Base-by-base conservation (phyloP, 2,113 vertebrate genomes). In the Mionectes macconnelli region DNA sequence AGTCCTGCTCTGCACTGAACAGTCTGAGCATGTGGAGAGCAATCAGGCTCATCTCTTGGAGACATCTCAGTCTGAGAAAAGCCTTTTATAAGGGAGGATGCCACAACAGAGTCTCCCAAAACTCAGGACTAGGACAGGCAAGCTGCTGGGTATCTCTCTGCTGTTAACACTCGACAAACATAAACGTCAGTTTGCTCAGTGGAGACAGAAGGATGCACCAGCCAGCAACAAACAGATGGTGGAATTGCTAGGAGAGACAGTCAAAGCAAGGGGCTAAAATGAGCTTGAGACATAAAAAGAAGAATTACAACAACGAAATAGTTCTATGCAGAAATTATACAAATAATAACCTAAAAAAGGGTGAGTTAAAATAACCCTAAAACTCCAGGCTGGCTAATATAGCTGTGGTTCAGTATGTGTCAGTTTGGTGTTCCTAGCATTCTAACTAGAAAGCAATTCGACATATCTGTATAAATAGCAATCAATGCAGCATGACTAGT, bases 191-290 rank as follows among this genome's bases (percentile, higher is more conserved):
- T 70, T 88, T 4, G 3, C 50, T 89, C 59, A 11, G 49, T 11
- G 11, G 35, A 92, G 72, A 53, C 49, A 88, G 77, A 56, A 66
- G 73, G 66, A 84, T 63, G 9, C 13, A 66, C 47, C 75, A 88
- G 83, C 79, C 86, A 90, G 86, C 59, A 67, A 88, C 45, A 89
- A 93, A 96, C 83, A 94, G 79, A 93, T 93, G 94, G 94, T 3
- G 23, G 60, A 53, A 80, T 30, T 86, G 79, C 88, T 86, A 42
- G 50, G 50, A 91, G 68, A 94, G 63, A 33, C 39, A 80, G 88
- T 67, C 30, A 84, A 94, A 88, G 74, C 79, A 90, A 81, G 72
- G 59, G 68, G 40, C 8, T 39, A 80, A 93, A 94, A 66, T 20
- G 53, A 73, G 12, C 62, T 59, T 69, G 35, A 94, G 89, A 62